Conservation (phyloP, 2,797 vertebrate genomes). For the Lepidocolaptes lacrymiger region DNA sequence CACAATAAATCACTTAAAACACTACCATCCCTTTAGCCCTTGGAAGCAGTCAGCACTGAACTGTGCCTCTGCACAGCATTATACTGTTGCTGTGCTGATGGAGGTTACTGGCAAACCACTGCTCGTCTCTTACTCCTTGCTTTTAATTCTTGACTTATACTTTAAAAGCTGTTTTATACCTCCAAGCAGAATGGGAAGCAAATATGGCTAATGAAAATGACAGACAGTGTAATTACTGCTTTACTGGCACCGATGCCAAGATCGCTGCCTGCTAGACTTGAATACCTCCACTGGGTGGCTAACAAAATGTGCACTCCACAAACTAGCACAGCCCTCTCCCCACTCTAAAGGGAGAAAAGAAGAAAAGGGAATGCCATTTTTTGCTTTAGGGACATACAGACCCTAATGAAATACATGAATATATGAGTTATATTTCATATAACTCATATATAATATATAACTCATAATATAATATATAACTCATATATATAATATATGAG, state of each 20-base stretch:
- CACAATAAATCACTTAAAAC: slow-evolving; percentile 53
- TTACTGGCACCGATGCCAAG: slow-evolving; percentile 39
- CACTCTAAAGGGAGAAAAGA: not conserved
- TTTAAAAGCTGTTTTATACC: slow-evolving; percentile 11
- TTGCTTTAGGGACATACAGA: not conserved
- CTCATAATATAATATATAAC: too few relatives aligned
- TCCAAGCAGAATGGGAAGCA: not conserved
- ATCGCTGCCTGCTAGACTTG: slow-evolving; percentile 54
- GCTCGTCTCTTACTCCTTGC: not conserved
- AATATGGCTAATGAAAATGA: slow-evolving; percentile 54
- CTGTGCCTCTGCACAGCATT: slow-evolving; percentile 26
- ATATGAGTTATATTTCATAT: not conserved
- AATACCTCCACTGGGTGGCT: slow-evolving; percentile 72
- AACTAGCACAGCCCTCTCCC: not conserved
- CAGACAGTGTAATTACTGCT: slow-evolving; percentile 49
- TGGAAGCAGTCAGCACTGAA: slow-evolving; percentile 42
- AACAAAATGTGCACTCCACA: not conserved
- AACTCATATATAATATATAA: not conserved
- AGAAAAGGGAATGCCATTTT: not conserved
- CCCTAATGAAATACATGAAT: too few relatives aligned
- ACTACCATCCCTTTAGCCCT: slow-evolving; percentile 27
- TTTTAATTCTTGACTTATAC: slow-evolving; percentile 1
- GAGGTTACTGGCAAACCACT: not conserved
- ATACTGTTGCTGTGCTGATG: not conserved
- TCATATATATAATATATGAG: too few relatives aligned